These are phyloP conservation scores for Sebastes schlegelii DNA, from an alignment of 2,113 vertebrate species.

Conservation along the genomic window DNA sequence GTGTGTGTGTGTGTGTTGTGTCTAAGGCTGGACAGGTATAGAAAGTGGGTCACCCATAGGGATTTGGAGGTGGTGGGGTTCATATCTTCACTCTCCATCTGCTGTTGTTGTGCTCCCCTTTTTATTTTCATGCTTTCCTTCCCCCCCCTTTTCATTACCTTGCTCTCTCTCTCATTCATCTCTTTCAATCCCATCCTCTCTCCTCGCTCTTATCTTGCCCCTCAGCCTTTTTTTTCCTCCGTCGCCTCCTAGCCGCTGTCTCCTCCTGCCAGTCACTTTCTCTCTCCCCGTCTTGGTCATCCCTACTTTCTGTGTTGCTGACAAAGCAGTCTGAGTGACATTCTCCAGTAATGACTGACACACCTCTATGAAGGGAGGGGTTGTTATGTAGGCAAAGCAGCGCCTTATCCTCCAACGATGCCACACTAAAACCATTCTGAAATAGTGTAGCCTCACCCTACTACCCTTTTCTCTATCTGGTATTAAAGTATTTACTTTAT, in stretches of 20 bases:
- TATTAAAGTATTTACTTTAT: not conserved
- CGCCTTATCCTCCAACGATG: not conserved
- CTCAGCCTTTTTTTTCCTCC: conserved; percentile 6
- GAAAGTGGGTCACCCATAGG: conserved; percentile 55
- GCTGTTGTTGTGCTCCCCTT: conserved; percentile 2
- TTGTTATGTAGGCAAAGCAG: not conserved
- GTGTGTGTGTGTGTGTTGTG: conserved; percentile 1
- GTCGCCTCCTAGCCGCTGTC: not conserved
- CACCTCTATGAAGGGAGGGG: conserved; percentile 35
- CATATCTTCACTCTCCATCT: conserved; percentile 47
- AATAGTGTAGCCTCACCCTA: conserved; percentile 19
- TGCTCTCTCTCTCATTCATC: conserved; percentile 15
- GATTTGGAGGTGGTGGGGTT: conserved; percentile 15
- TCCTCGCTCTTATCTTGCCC: conserved; percentile 37
- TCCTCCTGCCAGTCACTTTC: conserved; percentile 32
- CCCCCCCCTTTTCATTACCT: not conserved
- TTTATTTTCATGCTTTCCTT: conserved; percentile 29
- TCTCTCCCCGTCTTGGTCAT: conserved; percentile 8
- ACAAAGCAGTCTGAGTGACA: conserved; percentile 42
- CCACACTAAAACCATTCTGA: not conserved
- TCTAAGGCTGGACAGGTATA: conserved; percentile 46
- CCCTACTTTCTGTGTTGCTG: conserved; percentile 39
- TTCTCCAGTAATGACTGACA: conserved; percentile 53
- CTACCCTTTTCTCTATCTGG: conserved; percentile 3
- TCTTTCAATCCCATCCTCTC: conserved; percentile 14